Conservation (phyloP, 92 coral and sea anemone genomes). For the Blastomussa wellsi region DNA sequence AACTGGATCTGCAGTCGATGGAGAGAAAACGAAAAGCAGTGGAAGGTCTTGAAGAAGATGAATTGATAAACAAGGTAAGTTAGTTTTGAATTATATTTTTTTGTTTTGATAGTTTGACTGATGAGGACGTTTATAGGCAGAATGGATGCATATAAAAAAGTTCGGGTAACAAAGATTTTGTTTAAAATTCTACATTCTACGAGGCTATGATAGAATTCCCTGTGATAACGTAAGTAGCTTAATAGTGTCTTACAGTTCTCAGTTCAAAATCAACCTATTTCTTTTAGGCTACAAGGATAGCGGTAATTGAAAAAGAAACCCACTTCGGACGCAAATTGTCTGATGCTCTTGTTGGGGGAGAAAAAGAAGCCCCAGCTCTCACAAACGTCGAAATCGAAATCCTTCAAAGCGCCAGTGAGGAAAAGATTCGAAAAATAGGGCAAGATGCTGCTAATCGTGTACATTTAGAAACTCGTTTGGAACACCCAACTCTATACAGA, state of each 20-base stretch:
- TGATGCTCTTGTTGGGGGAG: constrained; percentile 9
- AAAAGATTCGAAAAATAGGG: constrained; percentile 16
- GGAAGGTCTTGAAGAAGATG: constrained; percentile 4
- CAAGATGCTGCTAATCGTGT: constrained; percentile 19
- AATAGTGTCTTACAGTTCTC: too few species aligned
- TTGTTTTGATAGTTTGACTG: constrained; percentile 2
- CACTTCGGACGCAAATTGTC: constrained; percentile 29
- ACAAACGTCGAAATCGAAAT: constrained; percentile 24
- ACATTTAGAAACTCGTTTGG: too few species aligned
- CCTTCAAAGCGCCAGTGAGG: constrained; percentile 13
- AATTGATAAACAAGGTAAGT: constrained; percentile 29
- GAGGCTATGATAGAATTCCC: too few species aligned
- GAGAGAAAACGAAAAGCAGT: constrained; percentile 32
- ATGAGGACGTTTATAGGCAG: too few species aligned
- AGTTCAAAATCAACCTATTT: constrained; percentile 5
- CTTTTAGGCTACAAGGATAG: constrained; percentile 13
- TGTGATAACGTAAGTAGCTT: too few species aligned
- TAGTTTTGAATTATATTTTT: background rate
- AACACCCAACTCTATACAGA: constrained; percentile 10
- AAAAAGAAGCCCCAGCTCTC: constrained; percentile 27
- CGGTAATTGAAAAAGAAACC: constrained; percentile 17
- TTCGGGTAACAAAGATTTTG: too few species aligned
- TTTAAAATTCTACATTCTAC: too few species aligned
- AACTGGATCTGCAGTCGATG: constrained; percentile 3
- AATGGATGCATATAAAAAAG: too few species aligned